Evolutionary conservation across 2,113 vertebrate genomes (phyloP), one percentile per base, ranked within the genome.

Genomic region (Pagrus major): DNA sequence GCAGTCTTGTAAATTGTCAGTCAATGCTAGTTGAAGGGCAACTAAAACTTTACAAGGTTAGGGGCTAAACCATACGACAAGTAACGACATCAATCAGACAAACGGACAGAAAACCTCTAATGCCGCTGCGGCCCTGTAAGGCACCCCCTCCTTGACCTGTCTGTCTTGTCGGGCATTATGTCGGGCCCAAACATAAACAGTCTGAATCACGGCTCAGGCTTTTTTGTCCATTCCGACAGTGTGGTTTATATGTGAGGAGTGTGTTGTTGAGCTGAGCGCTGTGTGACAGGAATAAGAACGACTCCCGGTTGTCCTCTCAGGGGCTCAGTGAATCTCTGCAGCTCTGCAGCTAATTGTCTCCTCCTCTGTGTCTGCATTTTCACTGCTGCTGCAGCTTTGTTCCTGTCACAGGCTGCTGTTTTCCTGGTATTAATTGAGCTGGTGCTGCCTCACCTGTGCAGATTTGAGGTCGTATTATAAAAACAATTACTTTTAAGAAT

Each of bases 261-360:
- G 46, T 84, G 67, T 55, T 80, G 78, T 71, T 67, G 60, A 67
- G 80, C 61, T 80, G 42, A 37, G 65, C 47, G 80, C 78, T 72
- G 86, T 86, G 88, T 91, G 91, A 90, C 89, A 83, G 83, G 87
- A 89, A 91, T 88, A 73, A 86, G 83, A 90, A 89, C 46, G 27
- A 86, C 61, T 86, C 49, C 46, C 56, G 65, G 59, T 69, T 42
- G 78, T 83, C 59, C 76, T 88, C 80, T 80, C 68, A 65, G 74
- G 76, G 77, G 58, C 74, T 81, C 29, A 2, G 66, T 75, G 84
- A 78, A 82, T 82, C 78, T 86, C 81, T 67, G 83, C 86, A 87
- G 79, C 76, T 78, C 56, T 83, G 83, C 84, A 76, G 84, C 85
- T 87, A 87, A 91, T 90, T 89, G 69, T 89, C 79, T 89, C 66